Evolutionary conservation across 2,888 invertebrate genomes (phyloP).

Genomic region (Entomobrya multifasciata): DNA sequence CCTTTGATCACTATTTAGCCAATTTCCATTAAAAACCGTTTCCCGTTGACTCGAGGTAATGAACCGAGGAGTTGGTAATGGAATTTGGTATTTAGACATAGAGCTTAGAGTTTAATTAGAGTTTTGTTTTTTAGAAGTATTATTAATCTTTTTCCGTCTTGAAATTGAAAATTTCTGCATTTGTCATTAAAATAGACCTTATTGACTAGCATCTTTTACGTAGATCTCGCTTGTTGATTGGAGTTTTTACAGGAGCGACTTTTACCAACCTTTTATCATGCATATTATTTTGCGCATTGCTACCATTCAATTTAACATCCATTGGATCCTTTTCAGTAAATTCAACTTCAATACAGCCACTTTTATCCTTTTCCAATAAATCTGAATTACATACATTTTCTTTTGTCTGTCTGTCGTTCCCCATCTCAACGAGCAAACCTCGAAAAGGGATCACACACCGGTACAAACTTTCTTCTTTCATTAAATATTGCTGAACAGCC

Average conservation of each 20-base stretch:
- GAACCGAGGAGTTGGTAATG: too few species aligned
- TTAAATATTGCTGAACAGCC: background rate
- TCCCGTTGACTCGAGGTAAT: too few species aligned
- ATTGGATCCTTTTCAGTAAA: background rate
- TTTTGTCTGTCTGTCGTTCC: background rate
- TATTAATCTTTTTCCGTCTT: too few species aligned
- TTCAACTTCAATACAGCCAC: too few species aligned
- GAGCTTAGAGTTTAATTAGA: too few species aligned
- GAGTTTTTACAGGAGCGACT: background rate
- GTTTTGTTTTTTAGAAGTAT: too few species aligned
- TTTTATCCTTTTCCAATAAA: background rate
- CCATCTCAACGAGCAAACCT: background rate
- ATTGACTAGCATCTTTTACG: too few species aligned
- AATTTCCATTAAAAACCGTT: too few species aligned
- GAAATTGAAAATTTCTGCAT: too few species aligned
- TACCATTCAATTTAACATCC: background rate
- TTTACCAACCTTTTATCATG: background rate
- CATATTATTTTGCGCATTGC: background rate
- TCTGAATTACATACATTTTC: background rate
- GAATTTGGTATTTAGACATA: too few species aligned
- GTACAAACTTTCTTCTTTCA: constrained; percentile 14
- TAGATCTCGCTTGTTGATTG: background rate
- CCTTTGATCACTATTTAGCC: too few species aligned
- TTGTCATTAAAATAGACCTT: too few species aligned
- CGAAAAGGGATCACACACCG: background rate